Conservation (phyloP, 2,113 vertebrate genomes). For the Lanius ludovicianus region DNA sequence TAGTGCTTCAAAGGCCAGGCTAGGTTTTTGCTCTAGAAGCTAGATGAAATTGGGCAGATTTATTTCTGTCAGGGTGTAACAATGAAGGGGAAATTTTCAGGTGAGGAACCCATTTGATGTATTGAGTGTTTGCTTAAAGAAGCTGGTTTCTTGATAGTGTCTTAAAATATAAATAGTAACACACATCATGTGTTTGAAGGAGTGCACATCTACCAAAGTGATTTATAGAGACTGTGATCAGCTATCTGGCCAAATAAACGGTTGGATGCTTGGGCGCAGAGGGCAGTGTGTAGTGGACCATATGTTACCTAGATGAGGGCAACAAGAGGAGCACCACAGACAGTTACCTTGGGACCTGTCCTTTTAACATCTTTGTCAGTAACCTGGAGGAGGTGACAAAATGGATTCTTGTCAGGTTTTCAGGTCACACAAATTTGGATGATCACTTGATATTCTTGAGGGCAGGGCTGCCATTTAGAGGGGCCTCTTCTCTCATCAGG, state of each 20-base stretch:
- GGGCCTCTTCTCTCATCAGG: neutral
- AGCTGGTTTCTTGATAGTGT: neutral
- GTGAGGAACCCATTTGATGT: neutral
- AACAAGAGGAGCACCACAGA: neutral
- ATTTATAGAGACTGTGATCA: neutral
- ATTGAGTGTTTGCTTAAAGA: neutral
- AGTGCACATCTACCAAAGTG: neutral
- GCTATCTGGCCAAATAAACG: neutral
- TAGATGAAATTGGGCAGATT: neutral
- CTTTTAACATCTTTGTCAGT: neutral
- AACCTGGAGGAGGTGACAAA: neutral
- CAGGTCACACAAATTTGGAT: neutral
- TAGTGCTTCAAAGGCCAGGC: neutral
- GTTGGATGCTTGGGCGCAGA: neutral
- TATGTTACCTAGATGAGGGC: rapidly evolving
- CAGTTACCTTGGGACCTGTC: neutral
- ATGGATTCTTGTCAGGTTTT: neutral
- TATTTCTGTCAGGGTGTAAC: neutral
- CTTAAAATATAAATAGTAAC: neutral
- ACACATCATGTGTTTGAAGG: neutral
- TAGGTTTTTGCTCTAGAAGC: neutral
- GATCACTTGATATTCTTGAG: neutral
- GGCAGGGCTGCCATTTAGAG: neutral
- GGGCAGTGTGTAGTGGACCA: neutral
- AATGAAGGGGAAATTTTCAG: neutral